phyloP scores from a whole-genome alignment of 2,888 invertebrate genomes.

The Orthosia gracilis region DNA sequence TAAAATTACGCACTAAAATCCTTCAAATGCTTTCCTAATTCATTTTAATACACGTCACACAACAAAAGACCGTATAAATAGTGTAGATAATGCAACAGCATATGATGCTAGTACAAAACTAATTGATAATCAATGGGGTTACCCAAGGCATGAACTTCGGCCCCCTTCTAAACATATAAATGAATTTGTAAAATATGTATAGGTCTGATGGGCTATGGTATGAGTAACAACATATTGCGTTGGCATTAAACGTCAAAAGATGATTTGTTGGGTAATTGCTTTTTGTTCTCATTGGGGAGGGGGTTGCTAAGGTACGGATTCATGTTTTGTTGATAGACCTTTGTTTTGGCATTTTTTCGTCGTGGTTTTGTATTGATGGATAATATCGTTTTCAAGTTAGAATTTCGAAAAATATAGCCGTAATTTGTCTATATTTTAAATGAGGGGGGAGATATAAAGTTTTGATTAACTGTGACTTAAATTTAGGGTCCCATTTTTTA shows the following conservation, averaged over 20 bases:
- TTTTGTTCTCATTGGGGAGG: constrained; percentile 84
- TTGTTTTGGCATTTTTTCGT: constrained; percentile 81
- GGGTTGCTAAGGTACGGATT: constrained; percentile 83
- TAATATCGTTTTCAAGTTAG: constrained; percentile 68
- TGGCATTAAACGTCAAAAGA: constrained; percentile 89
- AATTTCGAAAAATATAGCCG: constrained; percentile 59
- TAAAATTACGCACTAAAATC: constrained; percentile 71
- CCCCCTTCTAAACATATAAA: constrained; percentile 83
- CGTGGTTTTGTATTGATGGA: constrained; percentile 71
- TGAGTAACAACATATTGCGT: constrained; percentile 89
- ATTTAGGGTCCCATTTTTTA: constrained; percentile 45
- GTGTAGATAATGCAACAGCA: constrained; percentile 88
- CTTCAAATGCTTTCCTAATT: constrained; percentile 56
- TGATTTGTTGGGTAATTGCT: constrained; percentile 91
- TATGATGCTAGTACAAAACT: constrained; percentile 88
- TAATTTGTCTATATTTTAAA: constrained; percentile 50
- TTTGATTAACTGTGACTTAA: constrained; percentile 58
- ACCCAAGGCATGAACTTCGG: constrained; percentile 71
- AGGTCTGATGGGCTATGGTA: constrained; percentile 72
- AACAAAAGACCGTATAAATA: constrained; percentile 88
- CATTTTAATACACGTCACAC: constrained; percentile 76
- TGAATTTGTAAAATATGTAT: constrained; percentile 84
- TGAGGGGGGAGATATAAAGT: constrained; percentile 55
- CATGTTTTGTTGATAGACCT: constrained; percentile 86
- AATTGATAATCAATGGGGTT: constrained; percentile 90